Base-by-base conservation (phyloP, 2,888 invertebrate species). In the Julus scandinavius region DNA sequence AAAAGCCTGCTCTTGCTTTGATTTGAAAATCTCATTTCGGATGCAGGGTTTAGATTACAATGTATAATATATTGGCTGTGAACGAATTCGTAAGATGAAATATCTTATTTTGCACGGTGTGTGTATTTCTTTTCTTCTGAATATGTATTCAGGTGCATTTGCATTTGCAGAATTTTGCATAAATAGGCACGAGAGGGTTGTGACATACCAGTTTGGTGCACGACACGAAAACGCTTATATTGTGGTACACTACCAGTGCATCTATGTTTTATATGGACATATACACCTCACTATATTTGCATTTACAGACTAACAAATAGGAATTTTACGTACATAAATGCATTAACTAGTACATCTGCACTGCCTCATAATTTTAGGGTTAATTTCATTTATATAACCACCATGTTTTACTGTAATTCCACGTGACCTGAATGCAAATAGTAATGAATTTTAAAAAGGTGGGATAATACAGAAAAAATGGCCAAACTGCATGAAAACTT, bases 1-100 rank as follows among this genome's bases (percentile, higher is more conserved):
- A 29, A 72, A 72, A 72, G 20, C 72, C 72, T n/a, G 72, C 72
- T 72, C 72, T 72, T 29, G 72, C 72, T n/a, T 72, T 72, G 72
- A 72, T 72, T 29, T 72, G 9, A 72, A 72, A 72, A 72, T 72
- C 72, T 5, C 72, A 72, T 72, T 72, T 72, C 72, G 72, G 9
- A 72, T 72, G 72, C 72, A 29, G 72, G 72, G 72, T 72, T 29
- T 72, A 29, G 72, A 72, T 72, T 72, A 72, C 72, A 11, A n/a
- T n/a, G 72, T 72, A 72, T 72, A 72, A 72, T 72, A 72, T 72
- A 72, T 72, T 29, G 72, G 9, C 29, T 72, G 17, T 72, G 72
- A 72, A 72, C 72, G 72, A 20, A 9, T 29, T 29, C 72, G 72
- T 29, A 72, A 72, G n/a, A 58, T 58, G 58, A 58, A 29, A 72